These are phyloP conservation scores for Callimorpha dominula DNA, from an alignment of 2,888 invertebrate genomes.

Conservation along the genomic window DNA sequence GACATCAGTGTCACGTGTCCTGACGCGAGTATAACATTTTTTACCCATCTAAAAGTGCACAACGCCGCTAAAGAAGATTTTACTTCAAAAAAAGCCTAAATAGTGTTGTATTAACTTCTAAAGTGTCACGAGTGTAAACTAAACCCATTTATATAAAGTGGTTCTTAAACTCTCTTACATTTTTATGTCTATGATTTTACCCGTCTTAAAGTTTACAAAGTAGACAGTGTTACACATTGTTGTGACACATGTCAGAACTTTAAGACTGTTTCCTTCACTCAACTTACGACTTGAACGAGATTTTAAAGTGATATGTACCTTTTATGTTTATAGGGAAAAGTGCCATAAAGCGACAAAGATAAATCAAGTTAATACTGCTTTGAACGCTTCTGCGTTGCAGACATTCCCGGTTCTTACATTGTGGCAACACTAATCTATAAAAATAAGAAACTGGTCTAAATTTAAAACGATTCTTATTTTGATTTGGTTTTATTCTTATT, in stretches of 20 bases:
- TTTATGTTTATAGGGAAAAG: neutral
- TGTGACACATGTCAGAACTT: slow-evolving; percentile 6
- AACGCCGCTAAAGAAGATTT: too few relatives aligned
- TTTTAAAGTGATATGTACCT: slow-evolving; percentile 9
- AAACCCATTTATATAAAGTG: slow-evolving; percentile 5
- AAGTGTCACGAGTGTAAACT: neutral
- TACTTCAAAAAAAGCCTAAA: too few relatives aligned
- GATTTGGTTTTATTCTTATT: too few relatives aligned
- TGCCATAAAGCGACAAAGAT: neutral
- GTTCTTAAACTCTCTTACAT: neutral
- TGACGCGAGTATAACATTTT: too few relatives aligned
- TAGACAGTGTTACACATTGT: slow-evolving; percentile 9
- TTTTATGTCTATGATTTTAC: neutral
- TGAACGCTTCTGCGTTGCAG: neutral
- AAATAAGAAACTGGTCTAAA: neutral
- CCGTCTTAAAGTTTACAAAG: neutral
- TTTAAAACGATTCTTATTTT: too few relatives aligned
- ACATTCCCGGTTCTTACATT: neutral
- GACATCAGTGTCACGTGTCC: too few relatives aligned
- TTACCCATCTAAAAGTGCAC: too few relatives aligned
- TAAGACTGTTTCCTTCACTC: neutral
- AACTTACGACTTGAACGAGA: slow-evolving; percentile 1
- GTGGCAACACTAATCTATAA: neutral
- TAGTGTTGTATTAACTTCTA: neutral
- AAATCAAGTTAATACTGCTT: neutral